Evolutionary conservation across 2,113 vertebrate genomes (phyloP).

Genomic region (Ailuropoda melanoleuca): DNA sequence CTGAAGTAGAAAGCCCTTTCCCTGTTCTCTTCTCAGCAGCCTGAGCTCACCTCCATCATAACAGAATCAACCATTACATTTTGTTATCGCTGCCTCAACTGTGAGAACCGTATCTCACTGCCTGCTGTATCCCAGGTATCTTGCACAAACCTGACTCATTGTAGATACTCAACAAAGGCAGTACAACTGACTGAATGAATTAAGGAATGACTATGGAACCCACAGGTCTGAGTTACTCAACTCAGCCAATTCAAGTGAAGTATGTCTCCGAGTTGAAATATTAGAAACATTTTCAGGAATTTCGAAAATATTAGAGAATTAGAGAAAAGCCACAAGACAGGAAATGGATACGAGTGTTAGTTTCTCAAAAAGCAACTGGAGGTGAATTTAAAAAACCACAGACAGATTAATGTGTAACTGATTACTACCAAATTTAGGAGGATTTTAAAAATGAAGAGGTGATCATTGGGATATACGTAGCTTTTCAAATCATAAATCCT

Average conservation of each 20-base stretch:
- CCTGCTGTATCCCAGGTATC: not conserved
- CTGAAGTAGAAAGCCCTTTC: not conserved
- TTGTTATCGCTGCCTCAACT: not conserved
- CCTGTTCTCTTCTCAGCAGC: not conserved
- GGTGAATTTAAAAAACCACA: not conserved
- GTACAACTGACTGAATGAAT: not conserved
- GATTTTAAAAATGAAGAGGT: conserved; percentile 22
- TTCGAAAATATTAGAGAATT: conserved; percentile 10
- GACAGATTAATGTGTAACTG: not conserved
- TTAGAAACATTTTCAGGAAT: not conserved
- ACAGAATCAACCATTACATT: not conserved
- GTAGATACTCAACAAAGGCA: not conserved
- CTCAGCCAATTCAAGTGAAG: not conserved
- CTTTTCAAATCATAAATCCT: conserved; percentile 7
- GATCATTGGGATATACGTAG: not conserved
- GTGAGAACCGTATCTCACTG: not conserved
- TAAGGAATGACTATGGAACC: not conserved
- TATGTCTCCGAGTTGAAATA: not conserved
- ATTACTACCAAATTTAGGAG: conserved; percentile 6
- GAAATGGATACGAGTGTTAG: not conserved
- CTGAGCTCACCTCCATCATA: not conserved
- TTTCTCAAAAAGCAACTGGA: not conserved
- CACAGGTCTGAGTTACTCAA: not conserved
- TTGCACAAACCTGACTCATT: not conserved
- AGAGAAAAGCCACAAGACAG: conserved; percentile 13